Evolutionary conservation across 2,113 vertebrate species (phyloP).

Genomic region (human (Homo sapiens)): DNA sequence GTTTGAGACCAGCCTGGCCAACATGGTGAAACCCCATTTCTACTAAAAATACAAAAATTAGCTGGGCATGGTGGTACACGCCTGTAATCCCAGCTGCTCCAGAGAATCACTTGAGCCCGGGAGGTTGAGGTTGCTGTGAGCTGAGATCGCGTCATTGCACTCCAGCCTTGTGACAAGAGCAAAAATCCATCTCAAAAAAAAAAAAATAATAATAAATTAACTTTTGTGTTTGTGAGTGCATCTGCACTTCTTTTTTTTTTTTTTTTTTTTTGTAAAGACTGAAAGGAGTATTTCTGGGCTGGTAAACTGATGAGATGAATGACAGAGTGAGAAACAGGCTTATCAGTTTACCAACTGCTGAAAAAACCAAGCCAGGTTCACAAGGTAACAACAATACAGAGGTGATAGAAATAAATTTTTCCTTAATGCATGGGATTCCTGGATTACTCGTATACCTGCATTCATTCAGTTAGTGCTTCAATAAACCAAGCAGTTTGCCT

Average conservation of each 20-base stretch:
- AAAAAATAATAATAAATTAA: neutral
- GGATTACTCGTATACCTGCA: neutral
- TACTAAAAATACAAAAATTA: no score
- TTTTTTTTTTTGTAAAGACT: neutral
- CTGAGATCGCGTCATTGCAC: no score
- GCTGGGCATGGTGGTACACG: no score
- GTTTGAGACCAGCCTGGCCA: no score
- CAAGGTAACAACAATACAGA: neutral
- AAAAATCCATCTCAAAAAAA: no score
- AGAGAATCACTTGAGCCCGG: no score
- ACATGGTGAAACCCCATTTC: no score
- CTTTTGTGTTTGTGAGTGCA: neutral
- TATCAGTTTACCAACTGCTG: neutral
- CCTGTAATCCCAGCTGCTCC: no score
- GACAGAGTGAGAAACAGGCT: neutral
- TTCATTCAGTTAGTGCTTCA: neutral
- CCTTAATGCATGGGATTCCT: neutral
- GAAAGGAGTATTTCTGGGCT: neutral
- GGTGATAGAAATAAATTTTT: neutral
- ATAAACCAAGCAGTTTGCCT: neutral
- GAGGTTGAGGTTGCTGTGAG: no score
- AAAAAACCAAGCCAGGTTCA: neutral
- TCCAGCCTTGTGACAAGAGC: no score
- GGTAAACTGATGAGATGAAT: neutral
- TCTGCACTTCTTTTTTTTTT: neutral